Conservation (phyloP, 2,113 vertebrate genomes). For the Cyanoderma ruficeps region DNA sequence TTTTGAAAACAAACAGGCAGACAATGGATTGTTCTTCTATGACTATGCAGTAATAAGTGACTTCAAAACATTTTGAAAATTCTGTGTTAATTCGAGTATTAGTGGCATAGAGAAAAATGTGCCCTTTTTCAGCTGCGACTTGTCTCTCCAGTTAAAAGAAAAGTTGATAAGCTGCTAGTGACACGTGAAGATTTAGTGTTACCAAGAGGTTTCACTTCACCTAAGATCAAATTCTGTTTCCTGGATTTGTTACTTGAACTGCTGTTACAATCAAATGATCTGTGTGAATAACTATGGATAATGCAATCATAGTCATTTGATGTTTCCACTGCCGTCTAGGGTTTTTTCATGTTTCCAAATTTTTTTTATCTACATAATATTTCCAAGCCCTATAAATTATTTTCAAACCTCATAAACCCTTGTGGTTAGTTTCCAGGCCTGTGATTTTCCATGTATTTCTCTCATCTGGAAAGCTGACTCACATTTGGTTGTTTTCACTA, state of each 20-base stretch:
- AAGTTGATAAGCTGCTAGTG: neutral
- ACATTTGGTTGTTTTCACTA: neutral
- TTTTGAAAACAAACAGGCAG: neutral
- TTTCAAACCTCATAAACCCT: neutral
- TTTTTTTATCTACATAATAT: neutral
- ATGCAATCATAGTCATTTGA: neutral
- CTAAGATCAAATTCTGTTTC: neutral
- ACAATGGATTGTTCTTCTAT: neutral
- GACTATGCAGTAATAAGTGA: neutral
- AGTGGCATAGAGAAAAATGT: neutral
- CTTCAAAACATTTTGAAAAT: neutral
- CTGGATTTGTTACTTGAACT: neutral
- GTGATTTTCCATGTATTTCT: accelerated
- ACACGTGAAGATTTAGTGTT: neutral
- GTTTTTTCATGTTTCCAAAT: neutral
- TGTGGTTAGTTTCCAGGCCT: neutral
- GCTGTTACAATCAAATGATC: neutral
- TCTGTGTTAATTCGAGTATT: neutral
- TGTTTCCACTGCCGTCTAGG: neutral
- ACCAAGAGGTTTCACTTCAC: neutral
- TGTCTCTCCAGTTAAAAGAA: neutral
- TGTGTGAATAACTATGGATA: neutral
- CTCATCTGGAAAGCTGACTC: neutral
- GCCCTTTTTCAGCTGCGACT: neutral
- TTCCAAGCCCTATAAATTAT: neutral